Percentiles rank a stretch among this genome's conserved stretches.
Conservation (phyloP, 2,888 invertebrate species). For the Lissocephala sabroskyi region DNA sequence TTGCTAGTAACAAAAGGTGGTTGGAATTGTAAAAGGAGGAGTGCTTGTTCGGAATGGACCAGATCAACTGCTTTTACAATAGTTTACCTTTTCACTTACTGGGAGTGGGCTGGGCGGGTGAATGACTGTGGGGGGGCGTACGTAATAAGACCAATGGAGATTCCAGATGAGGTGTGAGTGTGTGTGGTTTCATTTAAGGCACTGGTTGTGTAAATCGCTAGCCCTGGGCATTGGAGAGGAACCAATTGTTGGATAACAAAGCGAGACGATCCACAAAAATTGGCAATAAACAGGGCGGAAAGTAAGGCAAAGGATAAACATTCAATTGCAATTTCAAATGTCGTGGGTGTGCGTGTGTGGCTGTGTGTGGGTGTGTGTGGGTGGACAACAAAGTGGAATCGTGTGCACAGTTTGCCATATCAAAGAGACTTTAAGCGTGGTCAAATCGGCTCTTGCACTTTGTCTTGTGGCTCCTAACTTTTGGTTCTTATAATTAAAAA, state of each 20-base stretch:
- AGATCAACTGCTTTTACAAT: slow-evolving; percentile 61
- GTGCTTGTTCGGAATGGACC: slow-evolving; percentile 70
- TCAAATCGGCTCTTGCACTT: slow-evolving; percentile 9
- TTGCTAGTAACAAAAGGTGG: slow-evolving; percentile 38
- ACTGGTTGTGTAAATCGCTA: slow-evolving; percentile 55
- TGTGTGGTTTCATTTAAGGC: slow-evolving; percentile 36
- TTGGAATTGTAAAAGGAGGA: slow-evolving; percentile 71
- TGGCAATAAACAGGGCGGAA: too few species aligned
- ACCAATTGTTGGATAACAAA: slow-evolving; percentile 1
- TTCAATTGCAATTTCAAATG: too few species aligned
- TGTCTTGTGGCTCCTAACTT: slow-evolving; percentile 1
- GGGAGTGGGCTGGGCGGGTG: slow-evolving; percentile 12
- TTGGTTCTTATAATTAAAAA: slow-evolving; percentile 32
- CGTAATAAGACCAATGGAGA: slow-evolving; percentile 26
- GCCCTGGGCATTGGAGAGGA: slow-evolving; percentile 6
- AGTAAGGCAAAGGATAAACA: too few species aligned
- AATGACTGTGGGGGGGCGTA: slow-evolving; percentile 22
- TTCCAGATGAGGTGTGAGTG: slow-evolving; percentile 1
- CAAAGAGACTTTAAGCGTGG: slow-evolving; percentile 51
- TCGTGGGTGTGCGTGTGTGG: slow-evolving; percentile 10
- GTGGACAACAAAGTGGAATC: slow-evolving; percentile 22
- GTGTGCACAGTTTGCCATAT: slow-evolving; percentile 32
- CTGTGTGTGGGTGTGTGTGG: slow-evolving; percentile 10
- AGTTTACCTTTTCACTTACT: slow-evolving; percentile 34
- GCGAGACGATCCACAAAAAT: slow-evolving; percentile 2